phyloP scores from a whole-genome alignment of 1,140 invertebrate genomes.

The Tetragonula clypearis region DNA sequence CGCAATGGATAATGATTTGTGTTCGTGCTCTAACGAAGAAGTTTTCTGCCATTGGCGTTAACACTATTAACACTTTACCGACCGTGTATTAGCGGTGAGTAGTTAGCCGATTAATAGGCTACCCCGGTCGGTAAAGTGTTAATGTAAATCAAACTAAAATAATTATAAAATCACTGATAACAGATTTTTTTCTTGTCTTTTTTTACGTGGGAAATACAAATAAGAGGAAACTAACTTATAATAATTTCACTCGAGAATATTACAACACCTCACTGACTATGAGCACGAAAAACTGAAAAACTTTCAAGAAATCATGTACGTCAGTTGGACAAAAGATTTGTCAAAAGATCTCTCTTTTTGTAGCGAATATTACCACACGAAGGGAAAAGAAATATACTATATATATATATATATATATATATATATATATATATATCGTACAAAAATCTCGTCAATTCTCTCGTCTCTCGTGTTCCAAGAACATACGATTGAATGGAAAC shows the following conservation, averaged over 20 bases:
- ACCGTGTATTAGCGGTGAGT: too few relatives aligned
- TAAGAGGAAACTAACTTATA: too few relatives aligned
- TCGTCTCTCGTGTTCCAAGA: neutral
- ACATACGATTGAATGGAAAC: neutral
- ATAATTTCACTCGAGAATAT: neutral
- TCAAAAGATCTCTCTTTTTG: neutral
- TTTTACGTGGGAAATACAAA: neutral
- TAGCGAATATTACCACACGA: neutral
- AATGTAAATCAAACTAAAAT: too few relatives aligned
- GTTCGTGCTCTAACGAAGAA: conserved; percentile 5
- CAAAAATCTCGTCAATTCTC: neutral
- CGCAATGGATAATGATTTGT: neutral
- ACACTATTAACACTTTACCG: neutral
- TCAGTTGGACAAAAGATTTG: neutral
- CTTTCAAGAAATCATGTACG: too few relatives aligned
- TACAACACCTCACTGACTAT: too few relatives aligned
- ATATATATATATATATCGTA: neutral
- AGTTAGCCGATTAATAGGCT: too few relatives aligned
- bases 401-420: too few relatives aligned
- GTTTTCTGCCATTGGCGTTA: neutral
- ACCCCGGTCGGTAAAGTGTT: too few relatives aligned
- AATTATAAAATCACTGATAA: neutral
- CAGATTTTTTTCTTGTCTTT: neutral
- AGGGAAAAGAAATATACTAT: too few relatives aligned
- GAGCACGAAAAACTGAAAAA: neutral